These are phyloP conservation scores for Neogobius melanostomus DNA, from an alignment of 2,113 vertebrate species.

Conservation along the genomic window DNA sequence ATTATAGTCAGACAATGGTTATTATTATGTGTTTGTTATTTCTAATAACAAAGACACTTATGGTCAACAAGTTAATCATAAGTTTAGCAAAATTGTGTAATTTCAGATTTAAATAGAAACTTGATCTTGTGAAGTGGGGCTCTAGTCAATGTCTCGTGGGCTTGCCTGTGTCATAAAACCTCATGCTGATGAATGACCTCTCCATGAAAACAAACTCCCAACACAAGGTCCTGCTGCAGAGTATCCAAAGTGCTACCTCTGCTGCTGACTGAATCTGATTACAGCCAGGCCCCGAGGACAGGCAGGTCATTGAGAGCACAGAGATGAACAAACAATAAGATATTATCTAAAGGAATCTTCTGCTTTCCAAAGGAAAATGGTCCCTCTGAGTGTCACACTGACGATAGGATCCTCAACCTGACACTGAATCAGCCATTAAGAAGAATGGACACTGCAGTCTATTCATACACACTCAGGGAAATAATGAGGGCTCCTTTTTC, in stretches of 20 bases:
- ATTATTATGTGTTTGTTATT: background rate
- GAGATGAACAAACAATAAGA: slow-evolving; percentile 83
- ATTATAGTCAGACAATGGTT: too few species aligned
- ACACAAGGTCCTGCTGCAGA: slow-evolving; percentile 69
- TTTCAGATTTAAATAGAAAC: slow-evolving; percentile 53
- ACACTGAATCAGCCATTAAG: slow-evolving; percentile 85
- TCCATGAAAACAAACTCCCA: slow-evolving; percentile 66
- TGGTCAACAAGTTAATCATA: slow-evolving; percentile 20
- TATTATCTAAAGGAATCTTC: slow-evolving; percentile 85
- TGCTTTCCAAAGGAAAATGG: slow-evolving; percentile 84
- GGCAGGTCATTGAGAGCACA: slow-evolving; percentile 80
- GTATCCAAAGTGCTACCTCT: slow-evolving; percentile 72
- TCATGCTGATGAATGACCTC: slow-evolving; percentile 72
- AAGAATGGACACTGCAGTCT: slow-evolving; percentile 78
- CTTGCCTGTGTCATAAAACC: slow-evolving; percentile 66
- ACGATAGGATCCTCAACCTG: slow-evolving; percentile 84
- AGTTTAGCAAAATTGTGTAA: slow-evolving; percentile 40
- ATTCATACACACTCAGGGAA: slow-evolving; percentile 79
- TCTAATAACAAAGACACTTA: background rate
- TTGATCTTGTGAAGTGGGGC: slow-evolving; percentile 51
- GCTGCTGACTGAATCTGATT: slow-evolving; percentile 75
- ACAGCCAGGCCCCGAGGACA: slow-evolving; percentile 78
- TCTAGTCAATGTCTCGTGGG: slow-evolving; percentile 62
- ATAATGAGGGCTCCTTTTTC: slow-evolving; percentile 83
- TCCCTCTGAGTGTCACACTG: slow-evolving; percentile 83